Conservation (phyloP, 2,888 invertebrate species). For the Iphiclides podalirius region DNA sequence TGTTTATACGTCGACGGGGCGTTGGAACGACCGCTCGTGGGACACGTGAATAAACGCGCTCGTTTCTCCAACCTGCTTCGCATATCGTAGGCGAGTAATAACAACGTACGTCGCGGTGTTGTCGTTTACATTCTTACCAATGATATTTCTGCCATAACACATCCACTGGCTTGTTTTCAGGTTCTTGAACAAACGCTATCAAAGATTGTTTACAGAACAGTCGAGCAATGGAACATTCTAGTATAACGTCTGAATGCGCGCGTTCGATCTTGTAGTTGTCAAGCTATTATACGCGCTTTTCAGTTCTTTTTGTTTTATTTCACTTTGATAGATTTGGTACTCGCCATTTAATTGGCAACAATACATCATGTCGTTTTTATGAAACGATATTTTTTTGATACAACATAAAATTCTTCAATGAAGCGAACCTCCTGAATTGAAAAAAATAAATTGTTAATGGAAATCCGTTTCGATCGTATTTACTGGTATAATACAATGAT, state of each 20-base stretch:
- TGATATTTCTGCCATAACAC: conserved; percentile 16
- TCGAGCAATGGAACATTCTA: conserved; percentile 42
- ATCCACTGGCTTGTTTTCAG: conserved; percentile 7
- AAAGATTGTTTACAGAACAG: conserved; percentile 48
- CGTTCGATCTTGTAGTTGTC: too few species aligned
- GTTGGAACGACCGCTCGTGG: conserved; percentile 22
- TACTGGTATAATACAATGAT: too few species aligned
- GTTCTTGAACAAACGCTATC: conserved; percentile 35
- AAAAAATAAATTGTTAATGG: too few species aligned
- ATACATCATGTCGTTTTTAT: too few species aligned
- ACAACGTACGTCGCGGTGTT: conserved; percentile 3
- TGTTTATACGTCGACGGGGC: conserved; percentile 58
- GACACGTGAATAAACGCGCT: conserved; percentile 19
- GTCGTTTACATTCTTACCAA: conserved; percentile 19
- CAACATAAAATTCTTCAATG: too few species aligned
- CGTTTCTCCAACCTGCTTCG: conserved; percentile 2
- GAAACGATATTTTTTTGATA: too few species aligned
- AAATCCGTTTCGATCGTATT: too few species aligned
- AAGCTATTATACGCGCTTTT: too few species aligned
- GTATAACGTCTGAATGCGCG: too few species aligned
- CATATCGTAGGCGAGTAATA: conserved; percentile 4
- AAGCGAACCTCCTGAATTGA: background rate
- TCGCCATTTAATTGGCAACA: too few species aligned
- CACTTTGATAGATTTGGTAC: too few species aligned
- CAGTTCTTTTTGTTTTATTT: too few species aligned